Base-by-base conservation (phyloP, 2,113 vertebrate species). In the Saguinus midas region DNA sequence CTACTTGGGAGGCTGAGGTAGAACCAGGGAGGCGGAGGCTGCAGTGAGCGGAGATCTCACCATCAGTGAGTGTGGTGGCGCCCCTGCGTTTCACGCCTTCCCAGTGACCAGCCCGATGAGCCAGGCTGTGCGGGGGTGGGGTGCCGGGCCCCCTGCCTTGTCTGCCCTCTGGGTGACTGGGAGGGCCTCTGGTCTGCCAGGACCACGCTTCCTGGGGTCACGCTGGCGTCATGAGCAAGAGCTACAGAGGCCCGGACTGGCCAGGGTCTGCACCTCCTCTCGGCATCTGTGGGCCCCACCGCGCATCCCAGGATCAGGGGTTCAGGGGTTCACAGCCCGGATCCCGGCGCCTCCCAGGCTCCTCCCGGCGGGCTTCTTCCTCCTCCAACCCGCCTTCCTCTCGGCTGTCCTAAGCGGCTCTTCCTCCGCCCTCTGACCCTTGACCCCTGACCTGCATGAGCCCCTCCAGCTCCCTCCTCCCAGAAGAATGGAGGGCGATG, bases 221-320 rank as follows among this genome's bases (percentile, higher is more conserved):
- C 94, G 98, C 98, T 0, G 99, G 99, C 17, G 98, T 99, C 6
- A 99, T 99, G 95, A 99, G 99, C 0, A 98, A 99, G 87, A 98
- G 99, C 90, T 99, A 99, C 16, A 98, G 98, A 92, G 91, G 98
- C 48, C 98, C 97, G 11, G 98, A 99, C 95, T 97, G 98, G 21
- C 99, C 99, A 0, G 99, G 1, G 99, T n/a, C 99, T 99, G 99
- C 97, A 99, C 20, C 98, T 98, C 57, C 98, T 99, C 92, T 98
- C 98, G 10, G 98, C 98, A 94, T 99, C 99, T 86, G 96, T 97
- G 6, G 98, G 98, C 98, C 99, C 95, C 45, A 96, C 84, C n/a
- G n/a, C 55, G 98, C 9, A 92, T 94, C 29, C 95, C 86, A 27
- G 37, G 6, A 2, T 66, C 17, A 2, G 95, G 7, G 96, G 91